A percentile compares a stretch with the other conserved stretches of the same genome.
Evolutionary conservation across 2,888 invertebrate species (phyloP).

Genomic region (Lithodes maja): DNA sequence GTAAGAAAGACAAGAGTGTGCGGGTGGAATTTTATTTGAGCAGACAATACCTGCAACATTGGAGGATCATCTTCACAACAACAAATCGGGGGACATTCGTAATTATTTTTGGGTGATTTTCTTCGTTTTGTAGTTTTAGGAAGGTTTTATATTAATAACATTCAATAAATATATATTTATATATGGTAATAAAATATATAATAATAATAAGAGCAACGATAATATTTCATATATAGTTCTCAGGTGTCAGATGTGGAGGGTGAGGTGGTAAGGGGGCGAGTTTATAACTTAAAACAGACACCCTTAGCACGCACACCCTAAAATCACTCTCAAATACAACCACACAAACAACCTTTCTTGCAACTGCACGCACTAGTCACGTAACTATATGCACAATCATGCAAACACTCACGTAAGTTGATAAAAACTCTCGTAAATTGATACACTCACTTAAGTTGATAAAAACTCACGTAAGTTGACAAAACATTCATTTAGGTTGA

Average conservation of each 20-base stretch:
- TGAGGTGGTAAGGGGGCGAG: conserved; percentile 3
- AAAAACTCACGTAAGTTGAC: no score
- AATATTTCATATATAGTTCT: not conserved
- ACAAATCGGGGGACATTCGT: not conserved
- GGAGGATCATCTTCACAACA: not conserved
- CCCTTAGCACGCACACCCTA: conserved; percentile 7
- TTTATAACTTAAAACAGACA: not conserved
- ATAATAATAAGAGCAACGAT: not conserved
- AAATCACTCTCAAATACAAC: not conserved
- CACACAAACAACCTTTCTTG: not conserved
- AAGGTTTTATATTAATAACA: not conserved
- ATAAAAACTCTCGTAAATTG: no score
- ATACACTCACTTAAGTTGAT: no score
- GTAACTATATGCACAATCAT: no score
- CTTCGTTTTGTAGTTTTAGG: not conserved
- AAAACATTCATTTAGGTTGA: no score
- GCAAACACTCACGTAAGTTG: no score
- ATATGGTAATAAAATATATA: conserved; percentile 26
- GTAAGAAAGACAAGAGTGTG: no score
- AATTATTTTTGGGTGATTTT: not conserved
- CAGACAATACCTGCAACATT: not conserved
- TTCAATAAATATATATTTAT: not conserved
- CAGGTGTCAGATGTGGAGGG: conserved; percentile 10
- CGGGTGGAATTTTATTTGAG: conserved; percentile 24
- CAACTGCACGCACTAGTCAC: no score